These are phyloP conservation scores for Clarias batrachus DNA, from an alignment of 2,113 vertebrate genomes.

Conservation along the genomic window DNA sequence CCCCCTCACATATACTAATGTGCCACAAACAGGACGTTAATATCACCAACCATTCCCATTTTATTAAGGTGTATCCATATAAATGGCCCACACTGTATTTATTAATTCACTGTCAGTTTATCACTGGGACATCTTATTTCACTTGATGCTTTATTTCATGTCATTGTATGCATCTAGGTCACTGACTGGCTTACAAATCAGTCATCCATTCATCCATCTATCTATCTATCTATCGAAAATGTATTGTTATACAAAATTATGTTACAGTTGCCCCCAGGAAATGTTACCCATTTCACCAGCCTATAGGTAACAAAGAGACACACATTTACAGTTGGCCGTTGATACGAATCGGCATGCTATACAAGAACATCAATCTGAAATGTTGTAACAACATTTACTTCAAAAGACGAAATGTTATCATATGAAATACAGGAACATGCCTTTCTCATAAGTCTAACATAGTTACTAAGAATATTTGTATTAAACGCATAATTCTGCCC, in stretches of 20 bases:
- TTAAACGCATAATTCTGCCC: conserved; percentile 43
- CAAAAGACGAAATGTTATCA: neutral
- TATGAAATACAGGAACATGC: neutral
- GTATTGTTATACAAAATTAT: neutral
- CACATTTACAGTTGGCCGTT: neutral
- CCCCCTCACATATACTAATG: too few species aligned
- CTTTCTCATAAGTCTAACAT: neutral
- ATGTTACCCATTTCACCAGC: neutral
- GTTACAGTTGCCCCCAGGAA: neutral
- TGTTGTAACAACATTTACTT: neutral
- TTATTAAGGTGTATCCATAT: too few species aligned
- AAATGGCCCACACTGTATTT: too few species aligned
- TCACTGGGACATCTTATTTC: neutral
- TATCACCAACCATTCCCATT: too few species aligned
- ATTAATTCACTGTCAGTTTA: neutral
- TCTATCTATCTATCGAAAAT: neutral
- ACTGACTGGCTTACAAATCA: neutral
- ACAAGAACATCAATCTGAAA: neutral
- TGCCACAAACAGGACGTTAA: too few species aligned
- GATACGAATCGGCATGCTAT: neutral
- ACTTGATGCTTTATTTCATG: neutral
- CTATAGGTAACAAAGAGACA: neutral
- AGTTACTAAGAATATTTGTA: neutral
- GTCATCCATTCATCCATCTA: neutral
- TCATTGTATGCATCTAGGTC: neutral